Conservation (phyloP, 2,797 vertebrate species). For the Scleropages formosus region DNA sequence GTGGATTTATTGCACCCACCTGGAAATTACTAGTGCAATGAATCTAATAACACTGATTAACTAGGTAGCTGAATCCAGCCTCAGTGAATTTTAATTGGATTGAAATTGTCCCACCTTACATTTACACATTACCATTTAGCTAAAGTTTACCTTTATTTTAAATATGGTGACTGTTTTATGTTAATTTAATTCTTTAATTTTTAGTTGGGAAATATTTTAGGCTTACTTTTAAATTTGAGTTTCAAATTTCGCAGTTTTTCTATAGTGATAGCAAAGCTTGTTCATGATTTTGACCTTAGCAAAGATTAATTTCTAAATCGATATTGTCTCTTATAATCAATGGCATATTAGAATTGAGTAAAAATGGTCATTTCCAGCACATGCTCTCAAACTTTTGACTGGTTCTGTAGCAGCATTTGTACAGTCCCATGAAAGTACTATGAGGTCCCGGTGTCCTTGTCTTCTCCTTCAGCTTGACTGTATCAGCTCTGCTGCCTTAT, state of each 20-base stretch:
- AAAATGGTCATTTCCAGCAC: no score
- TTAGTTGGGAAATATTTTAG: background rate
- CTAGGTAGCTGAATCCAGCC: background rate
- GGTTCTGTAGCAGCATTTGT: slow-evolving; percentile 41
- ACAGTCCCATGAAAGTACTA: slow-evolving; percentile 50
- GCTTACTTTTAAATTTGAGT: background rate
- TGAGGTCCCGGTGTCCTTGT: slow-evolving; percentile 51
- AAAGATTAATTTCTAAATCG: no score
- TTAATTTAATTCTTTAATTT: background rate
- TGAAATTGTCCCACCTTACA: background rate
- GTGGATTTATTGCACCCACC: slow-evolving; percentile 7
- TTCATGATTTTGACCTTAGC: no score
- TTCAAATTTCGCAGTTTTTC: no score
- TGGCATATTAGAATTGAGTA: no score
- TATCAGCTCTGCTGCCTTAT: slow-evolving; percentile 60
- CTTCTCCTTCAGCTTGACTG: slow-evolving; percentile 55
- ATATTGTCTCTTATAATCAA: no score
- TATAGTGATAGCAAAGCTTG: no score
- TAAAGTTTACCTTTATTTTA: background rate
- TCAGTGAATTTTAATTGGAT: background rate
- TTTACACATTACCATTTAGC: background rate
- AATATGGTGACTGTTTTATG: background rate
- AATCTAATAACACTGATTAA: background rate
- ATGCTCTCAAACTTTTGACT: background rate
- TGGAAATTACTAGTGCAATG: background rate